A percentile compares a stretch with the other conserved stretches of the same genome.
phyloP scores from a whole-genome alignment of 2,113 vertebrate species.

The Burhinus oedicnemus region DNA sequence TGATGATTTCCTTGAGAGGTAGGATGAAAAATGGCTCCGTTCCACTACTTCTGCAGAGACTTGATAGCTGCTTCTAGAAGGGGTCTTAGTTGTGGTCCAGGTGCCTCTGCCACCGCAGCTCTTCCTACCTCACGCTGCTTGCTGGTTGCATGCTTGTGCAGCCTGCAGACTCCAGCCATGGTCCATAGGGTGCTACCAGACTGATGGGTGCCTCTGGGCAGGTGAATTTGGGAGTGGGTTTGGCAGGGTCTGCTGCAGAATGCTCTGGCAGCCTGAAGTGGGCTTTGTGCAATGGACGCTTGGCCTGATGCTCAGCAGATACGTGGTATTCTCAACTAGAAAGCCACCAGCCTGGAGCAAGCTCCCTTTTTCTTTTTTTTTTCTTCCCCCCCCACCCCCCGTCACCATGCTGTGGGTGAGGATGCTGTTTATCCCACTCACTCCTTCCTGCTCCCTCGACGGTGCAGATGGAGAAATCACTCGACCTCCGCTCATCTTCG shows the following conservation, averaged over 20 bases:
- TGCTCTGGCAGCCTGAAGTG: not conserved
- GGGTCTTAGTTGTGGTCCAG: not conserved
- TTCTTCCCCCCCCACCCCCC: accelerated
- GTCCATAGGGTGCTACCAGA: not conserved
- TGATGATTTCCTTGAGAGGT: conserved; percentile 24
- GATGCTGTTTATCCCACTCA: not conserved
- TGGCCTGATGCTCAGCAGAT: not conserved
- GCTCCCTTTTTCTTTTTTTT: not conserved
- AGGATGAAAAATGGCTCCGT: conserved; percentile 17
- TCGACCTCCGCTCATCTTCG: not conserved
- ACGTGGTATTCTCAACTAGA: accelerated
- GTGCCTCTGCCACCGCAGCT: not conserved
- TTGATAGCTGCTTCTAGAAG: conserved; percentile 36
- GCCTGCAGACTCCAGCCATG: accelerated
- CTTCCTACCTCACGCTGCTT: not conserved
- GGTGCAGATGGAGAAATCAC: not conserved
- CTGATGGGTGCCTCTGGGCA: not conserved
- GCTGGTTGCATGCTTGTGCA: not conserved
- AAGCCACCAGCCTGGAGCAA: not conserved
- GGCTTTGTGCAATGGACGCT: not conserved
- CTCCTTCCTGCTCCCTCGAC: not conserved
- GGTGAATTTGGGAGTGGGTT: not conserved
- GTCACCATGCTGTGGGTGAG: not conserved
- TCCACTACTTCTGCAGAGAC: conserved; percentile 20
- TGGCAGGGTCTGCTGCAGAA: not conserved